phyloP scores from a whole-genome alignment of 2,113 vertebrate species.

The Spheniscus mendiculus region DNA sequence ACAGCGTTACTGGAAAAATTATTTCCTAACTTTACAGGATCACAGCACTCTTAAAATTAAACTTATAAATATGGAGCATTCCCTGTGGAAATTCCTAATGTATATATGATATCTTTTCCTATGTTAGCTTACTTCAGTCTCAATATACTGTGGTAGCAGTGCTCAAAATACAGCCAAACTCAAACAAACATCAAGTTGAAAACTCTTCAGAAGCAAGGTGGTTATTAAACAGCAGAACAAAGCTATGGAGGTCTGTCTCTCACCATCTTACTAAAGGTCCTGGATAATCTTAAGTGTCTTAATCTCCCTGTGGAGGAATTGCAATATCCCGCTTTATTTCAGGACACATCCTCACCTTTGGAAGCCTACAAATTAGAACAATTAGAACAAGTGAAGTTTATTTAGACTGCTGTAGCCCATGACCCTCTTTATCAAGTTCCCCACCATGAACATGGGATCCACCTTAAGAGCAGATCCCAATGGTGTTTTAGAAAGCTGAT shows the following conservation, averaged over 20 bases:
- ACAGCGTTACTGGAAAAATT: background rate
- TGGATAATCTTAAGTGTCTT: slow-evolving; percentile 15
- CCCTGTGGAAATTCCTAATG: background rate
- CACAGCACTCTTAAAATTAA: background rate
- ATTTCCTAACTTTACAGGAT: background rate
- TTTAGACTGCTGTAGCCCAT: background rate
- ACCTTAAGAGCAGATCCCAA: background rate
- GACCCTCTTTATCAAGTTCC: background rate
- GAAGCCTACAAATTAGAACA: slow-evolving; percentile 44
- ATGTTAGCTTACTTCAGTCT: background rate
- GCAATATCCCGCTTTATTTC: slow-evolving; percentile 40
- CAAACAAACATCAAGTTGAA: background rate
- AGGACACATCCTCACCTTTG: slow-evolving; percentile 37
- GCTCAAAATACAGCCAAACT: slow-evolving; percentile 21
- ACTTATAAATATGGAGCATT: background rate
- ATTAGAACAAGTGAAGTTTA: slow-evolving; percentile 26
- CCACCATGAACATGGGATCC: background rate
- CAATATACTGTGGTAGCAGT: background rate
- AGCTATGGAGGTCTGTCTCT: slow-evolving; percentile 28
- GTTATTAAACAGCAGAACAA: slow-evolving; percentile 13
- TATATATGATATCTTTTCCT: background rate
- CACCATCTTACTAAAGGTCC: slow-evolving; percentile 40
- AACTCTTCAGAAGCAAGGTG: background rate
- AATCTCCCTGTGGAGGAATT: slow-evolving; percentile 31
- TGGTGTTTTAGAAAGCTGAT: background rate